Evolutionary conservation across 2,888 invertebrate genomes (phyloP).

Genomic region (Diarsia dahlii): DNA sequence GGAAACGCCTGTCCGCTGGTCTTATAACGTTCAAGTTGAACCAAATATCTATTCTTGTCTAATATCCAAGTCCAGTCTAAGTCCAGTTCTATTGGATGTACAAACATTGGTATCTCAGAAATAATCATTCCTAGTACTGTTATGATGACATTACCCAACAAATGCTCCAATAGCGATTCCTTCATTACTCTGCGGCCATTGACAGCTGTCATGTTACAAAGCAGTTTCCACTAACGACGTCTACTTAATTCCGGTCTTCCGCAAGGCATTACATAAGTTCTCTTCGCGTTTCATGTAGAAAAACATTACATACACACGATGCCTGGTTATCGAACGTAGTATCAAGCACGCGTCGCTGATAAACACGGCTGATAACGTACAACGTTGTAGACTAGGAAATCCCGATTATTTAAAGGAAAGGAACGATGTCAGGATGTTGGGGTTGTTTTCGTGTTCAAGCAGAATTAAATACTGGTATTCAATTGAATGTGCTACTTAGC

Average conservation of each 20-base stretch:
- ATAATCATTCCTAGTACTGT: neutral
- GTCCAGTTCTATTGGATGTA: neutral
- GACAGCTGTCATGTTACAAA: conserved; percentile 41
- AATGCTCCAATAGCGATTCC: conserved; percentile 8
- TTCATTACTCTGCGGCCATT: conserved; percentile 30
- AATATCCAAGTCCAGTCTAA: neutral
- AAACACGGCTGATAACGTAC: conserved; percentile 56
- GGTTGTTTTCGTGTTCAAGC: conserved; percentile 3
- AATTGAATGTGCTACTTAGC: neutral
- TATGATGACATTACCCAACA: neutral
- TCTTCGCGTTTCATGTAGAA: conserved; percentile 48
- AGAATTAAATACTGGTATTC: neutral
- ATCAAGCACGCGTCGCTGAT: conserved; percentile 64
- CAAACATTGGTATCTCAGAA: neutral
- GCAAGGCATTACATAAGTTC: conserved; percentile 46
- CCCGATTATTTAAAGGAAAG: conserved; percentile 40
- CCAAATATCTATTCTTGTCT: neutral
- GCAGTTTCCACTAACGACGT: conserved; percentile 35
- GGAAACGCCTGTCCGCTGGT: neutral
- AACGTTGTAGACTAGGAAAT: conserved; percentile 45
- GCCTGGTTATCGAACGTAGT: conserved; percentile 51
- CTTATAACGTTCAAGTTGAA: neutral
- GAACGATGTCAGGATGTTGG: neutral
- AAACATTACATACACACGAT: conserved; percentile 47
- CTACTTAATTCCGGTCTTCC: conserved; percentile 46